phyloP scores from a whole-genome alignment of 2,888 invertebrate species.

The Oithona nana region DNA sequence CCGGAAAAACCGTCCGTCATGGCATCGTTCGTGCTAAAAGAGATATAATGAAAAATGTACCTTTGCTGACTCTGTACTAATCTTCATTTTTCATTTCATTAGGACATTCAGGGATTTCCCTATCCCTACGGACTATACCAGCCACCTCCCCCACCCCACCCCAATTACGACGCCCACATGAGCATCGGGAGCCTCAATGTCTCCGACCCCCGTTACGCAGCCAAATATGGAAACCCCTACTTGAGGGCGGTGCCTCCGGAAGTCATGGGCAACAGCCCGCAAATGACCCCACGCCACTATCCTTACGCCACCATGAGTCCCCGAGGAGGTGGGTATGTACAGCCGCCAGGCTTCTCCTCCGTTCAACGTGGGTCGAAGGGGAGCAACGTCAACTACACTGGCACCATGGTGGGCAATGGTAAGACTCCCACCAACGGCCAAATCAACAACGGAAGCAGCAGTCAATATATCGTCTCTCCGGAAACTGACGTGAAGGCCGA shows the following conservation, averaged over 20 bases:
- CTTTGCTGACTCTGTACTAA: too few species aligned
- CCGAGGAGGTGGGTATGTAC: neutral
- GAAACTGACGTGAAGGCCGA: neutral
- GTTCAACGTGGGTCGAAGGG: neutral
- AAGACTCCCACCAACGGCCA: neutral
- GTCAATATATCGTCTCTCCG: neutral
- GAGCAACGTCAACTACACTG: neutral
- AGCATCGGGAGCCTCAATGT: constrained; percentile 5
- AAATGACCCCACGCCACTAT: neutral
- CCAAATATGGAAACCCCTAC: constrained; percentile 67
- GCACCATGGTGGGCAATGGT: constrained; percentile 7
- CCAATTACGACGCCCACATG: neutral
- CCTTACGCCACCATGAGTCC: neutral
- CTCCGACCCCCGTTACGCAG: constrained; percentile 64
- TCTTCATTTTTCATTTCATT: neutral
- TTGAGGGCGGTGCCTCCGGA: constrained; percentile 41
- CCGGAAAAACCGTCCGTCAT: too few species aligned
- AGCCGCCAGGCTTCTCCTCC: neutral
- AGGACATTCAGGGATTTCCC: neutral
- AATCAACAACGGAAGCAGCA: neutral
- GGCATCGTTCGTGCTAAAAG: too few species aligned
- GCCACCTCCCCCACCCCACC: neutral
- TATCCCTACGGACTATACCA: neutral
- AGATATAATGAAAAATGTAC: too few species aligned
- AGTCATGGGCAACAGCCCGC: neutral